Base-by-base conservation (phyloP, 2,888 invertebrate genomes). In the Watsonalla binaria region DNA sequence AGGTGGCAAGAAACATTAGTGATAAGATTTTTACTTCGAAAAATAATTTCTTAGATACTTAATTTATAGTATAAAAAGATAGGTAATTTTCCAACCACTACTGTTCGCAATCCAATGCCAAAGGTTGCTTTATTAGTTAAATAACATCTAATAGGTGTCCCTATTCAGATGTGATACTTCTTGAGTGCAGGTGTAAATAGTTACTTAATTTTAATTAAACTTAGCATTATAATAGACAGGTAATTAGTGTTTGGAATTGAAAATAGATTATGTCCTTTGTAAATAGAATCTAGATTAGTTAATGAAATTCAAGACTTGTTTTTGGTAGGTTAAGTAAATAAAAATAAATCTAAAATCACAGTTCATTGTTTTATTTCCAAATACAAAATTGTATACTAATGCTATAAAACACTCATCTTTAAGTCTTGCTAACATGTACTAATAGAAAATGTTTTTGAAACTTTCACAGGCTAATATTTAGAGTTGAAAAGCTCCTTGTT, bases 281-380 rank as follows among this genome's bases (percentile, higher is more conserved):
- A 68, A 59, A 65, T 68, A 70, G 58, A 56, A 56, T 49, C 55
- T 60, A 63, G 50, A 60, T 51, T 48, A 54, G 47, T 58, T 24
- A 68, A 63, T 68, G 57, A 54, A 66, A 59, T 55, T 54, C 0
- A 47, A 11, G 33, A n/a, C 33, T 47, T 48, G 13, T 13, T 48
- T 35, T 11, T 42, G 42, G 8, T 11, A 11, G 8, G 11, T 6
- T 42, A 11, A 6, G 11, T 0, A 35, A 14, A 11, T 35, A 35
- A 9, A 49, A 49, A 37, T 13, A 14, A 48, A 47, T 47, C 47
- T 33, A 37, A 37, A 33, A 54, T 34, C 42, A 11, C 47, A 55
- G 46, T 53, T 49, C 13, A 46, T 55, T 51, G 42, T 51, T 55
- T 57, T 47, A 55, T 57, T 57, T 8, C 34, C 47, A 49, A 37